A percentile compares a stretch with the other conserved stretches of the same genome.
These are phyloP conservation scores for Sigmodon hispidus DNA, from an alignment of 2,113 vertebrate species.

Conservation along the genomic window DNA sequence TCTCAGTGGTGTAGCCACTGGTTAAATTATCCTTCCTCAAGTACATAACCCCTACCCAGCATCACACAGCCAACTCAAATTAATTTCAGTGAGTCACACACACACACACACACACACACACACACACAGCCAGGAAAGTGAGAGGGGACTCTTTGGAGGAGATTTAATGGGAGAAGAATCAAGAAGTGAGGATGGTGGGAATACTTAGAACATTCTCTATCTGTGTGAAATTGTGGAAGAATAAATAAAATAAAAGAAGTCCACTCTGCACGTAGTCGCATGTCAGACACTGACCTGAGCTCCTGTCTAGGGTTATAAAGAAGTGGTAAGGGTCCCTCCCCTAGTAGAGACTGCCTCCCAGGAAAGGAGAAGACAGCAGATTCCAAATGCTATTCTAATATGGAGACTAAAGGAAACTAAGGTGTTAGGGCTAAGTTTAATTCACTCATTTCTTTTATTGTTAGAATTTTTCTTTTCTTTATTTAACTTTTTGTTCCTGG, in stretches of 20 bases:
- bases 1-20: not conserved
- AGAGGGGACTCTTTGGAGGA: not conserved
- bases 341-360: not conserved
- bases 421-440: not conserved
- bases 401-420: not conserved
- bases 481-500: not conserved
- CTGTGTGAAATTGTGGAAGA: not conserved
- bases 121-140: too few species aligned
- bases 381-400: not conserved
- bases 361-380: not conserved
- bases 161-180: not conserved
- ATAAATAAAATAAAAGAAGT: not conserved
- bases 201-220: not conserved
- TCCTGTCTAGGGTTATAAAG: not conserved
- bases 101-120: too few species aligned
- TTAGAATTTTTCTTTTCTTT: not conserved
- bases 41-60: not conserved
- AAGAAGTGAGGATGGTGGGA: not conserved
- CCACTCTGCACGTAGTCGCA: not conserved
- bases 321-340: not conserved
- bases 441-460: not conserved
- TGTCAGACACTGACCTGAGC: not conserved
- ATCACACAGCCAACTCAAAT: not conserved
- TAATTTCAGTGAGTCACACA: not conserved
- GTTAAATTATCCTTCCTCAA: not conserved